A percentile compares a stretch with the other conserved stretches of the same genome.
phyloP scores from a whole-genome alignment of 2,888 invertebrate species.

The Hyalella azteca region DNA sequence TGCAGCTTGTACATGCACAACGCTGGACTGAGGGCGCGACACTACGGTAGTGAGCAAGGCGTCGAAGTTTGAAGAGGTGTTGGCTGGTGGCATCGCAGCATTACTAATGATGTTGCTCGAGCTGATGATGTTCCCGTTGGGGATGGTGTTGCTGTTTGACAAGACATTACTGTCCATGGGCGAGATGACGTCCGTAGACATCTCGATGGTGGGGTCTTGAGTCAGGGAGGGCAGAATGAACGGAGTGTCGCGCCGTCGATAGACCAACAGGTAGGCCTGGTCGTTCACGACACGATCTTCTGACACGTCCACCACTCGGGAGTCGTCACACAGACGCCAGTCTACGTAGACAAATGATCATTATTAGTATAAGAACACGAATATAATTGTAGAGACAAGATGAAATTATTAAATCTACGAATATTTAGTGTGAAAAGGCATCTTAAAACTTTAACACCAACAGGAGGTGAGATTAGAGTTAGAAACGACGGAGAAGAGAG shows the following conservation, averaged over 20 bases:
- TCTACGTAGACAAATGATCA: constrained; percentile 59
- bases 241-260: constrained; percentile 60
- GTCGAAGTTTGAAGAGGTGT: background rate
- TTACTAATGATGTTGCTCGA: background rate
- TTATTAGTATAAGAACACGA: too few species aligned
- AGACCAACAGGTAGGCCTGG: constrained; percentile 63
- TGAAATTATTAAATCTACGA: too few species aligned
- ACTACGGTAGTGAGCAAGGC: background rate
- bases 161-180: background rate
- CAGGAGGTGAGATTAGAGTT: too few species aligned
- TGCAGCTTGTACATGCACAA: background rate
- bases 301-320: constrained; percentile 60
- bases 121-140: constrained; percentile 13
- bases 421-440: too few species aligned
- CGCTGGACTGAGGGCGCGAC: background rate
- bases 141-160: background rate
- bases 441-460: too few species aligned
- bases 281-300: constrained; percentile 60
- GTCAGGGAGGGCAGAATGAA: constrained; percentile 41
- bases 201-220: too few species aligned
- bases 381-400: too few species aligned
- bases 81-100: background rate
- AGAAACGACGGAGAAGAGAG: too few species aligned
- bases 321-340: constrained; percentile 63
- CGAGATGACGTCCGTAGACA: background rate